Percentiles rank a stretch among this genome's conserved stretches.
phyloP scores from a whole-genome alignment of 2,113 vertebrate genomes.

The Lynx canadensis region DNA sequence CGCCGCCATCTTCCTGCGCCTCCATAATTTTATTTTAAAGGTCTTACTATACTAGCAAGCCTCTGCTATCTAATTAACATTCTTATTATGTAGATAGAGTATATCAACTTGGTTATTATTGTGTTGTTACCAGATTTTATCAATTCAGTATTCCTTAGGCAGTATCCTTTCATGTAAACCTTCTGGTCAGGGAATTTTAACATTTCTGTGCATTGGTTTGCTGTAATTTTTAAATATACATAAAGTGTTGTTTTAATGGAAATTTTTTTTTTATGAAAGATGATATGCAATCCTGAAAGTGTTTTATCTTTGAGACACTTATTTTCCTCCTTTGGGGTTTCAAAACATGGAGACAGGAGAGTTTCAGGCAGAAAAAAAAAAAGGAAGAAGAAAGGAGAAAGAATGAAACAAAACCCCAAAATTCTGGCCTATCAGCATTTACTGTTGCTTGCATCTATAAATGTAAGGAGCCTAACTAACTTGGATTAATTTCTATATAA shows the following conservation, averaged over 20 bases:
- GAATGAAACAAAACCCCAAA: neutral
- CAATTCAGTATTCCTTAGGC: neutral
- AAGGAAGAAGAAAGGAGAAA: neutral
- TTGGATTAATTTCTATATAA: neutral
- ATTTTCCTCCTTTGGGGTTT: neutral
- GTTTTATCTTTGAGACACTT: neutral
- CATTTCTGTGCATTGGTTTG: neutral
- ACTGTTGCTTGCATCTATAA: neutral
- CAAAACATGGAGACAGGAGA: neutral
- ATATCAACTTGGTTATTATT: neutral
- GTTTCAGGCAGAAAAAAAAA: neutral
- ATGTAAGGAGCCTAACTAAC: neutral
- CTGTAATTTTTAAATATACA: neutral
- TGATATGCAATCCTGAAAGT: neutral
- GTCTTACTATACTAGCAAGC: neutral
- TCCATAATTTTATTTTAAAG: conserved; percentile 20
- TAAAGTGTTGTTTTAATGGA: neutral
- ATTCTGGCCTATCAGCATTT: neutral
- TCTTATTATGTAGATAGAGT: neutral
- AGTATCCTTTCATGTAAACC: neutral
- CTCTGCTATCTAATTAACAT: neutral
- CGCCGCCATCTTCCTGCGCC: too few species aligned
- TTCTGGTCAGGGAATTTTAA: neutral
- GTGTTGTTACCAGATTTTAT: conserved; percentile 21
- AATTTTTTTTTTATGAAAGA: neutral